Evolutionary conservation across 1,140 invertebrate species (phyloP).

Genomic region (Pseudachorutes palmiensis): DNA sequence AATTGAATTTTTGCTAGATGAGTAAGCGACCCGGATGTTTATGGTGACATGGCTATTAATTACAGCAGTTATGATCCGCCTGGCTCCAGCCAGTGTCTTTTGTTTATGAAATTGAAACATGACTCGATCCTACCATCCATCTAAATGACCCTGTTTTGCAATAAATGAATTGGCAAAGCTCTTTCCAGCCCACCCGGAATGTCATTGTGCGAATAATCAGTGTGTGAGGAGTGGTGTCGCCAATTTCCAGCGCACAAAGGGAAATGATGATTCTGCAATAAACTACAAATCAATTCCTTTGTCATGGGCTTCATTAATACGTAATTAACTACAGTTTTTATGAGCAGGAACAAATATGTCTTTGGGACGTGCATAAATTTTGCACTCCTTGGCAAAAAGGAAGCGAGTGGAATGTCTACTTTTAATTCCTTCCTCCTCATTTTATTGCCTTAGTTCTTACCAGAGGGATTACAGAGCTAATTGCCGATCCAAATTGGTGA

Average conservation of each 20-base stretch:
- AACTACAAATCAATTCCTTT: background rate
- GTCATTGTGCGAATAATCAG: background rate
- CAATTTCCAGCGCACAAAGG: background rate
- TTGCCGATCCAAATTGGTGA: no score
- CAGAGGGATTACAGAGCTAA: no score
- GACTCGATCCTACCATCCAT: background rate
- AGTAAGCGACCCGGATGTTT: background rate
- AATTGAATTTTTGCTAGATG: background rate
- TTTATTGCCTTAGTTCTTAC: background rate
- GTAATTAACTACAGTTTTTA: background rate
- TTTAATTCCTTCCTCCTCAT: background rate
- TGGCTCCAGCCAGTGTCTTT: background rate
- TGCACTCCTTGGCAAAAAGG: background rate
- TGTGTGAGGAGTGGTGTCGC: background rate
- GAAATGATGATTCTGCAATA: constrained; percentile 6
- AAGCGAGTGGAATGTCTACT: background rate
- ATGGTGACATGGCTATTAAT: background rate
- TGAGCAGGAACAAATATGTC: background rate
- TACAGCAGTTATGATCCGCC: background rate
- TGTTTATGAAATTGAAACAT: background rate
- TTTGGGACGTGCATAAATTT: background rate
- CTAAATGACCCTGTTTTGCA: background rate
- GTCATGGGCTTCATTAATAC: constrained; percentile 4
- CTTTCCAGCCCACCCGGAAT: background rate
- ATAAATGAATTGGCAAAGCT: no score